Base-by-base conservation (phyloP, 2,888 invertebrate genomes). In the Netelia virgata region DNA sequence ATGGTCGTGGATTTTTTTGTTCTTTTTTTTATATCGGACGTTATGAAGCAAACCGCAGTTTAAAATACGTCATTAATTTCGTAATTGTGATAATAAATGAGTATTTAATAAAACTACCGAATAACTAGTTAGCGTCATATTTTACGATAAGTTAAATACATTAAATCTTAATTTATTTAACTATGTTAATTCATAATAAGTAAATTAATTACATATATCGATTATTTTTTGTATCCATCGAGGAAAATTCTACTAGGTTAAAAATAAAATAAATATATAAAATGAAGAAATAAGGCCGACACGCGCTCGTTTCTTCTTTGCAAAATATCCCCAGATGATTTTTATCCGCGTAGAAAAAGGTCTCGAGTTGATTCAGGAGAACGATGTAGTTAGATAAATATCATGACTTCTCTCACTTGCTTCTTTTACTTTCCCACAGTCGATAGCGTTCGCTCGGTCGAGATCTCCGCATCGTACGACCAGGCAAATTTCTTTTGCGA, bases 401-500 rank as follows among this genome's bases (percentile, higher is more conserved):
- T 9, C n/a, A 75, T 75, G 28, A 20, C 47, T 14, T 74, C 50
- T 64, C 70, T 50, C 69, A 47, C 18, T 53, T 23, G 57, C 28
- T 50, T 36, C 18, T 28, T 53, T 53, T 64, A 36, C 10, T 41
- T 70, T 14, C 28, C 11, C 43, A 20, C 61, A 73, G n/a, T 53
- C 63, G 72, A 61, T 78, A 72, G 57, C 72, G 36, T 47, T 50
- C 70, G 43, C 10, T 20, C 53, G 57, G 10, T 55, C 14, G 55
- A 66, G 55, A 76, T 66, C 14, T 41, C 11, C 55, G 55, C 41
- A 55, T 75, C 83, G 55, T 50, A 57, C 64, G 64, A 61, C 69
- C 16, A 28, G 64, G 69, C 53, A 76, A 74, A 84, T 84, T 75
- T 81, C 84, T 84, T 84, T 84, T 69, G 41, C 82, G 68, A 78